These are phyloP conservation scores for Vireo altiloquus DNA, from an alignment of 2,113 vertebrate genomes.

Conservation along the genomic window DNA sequence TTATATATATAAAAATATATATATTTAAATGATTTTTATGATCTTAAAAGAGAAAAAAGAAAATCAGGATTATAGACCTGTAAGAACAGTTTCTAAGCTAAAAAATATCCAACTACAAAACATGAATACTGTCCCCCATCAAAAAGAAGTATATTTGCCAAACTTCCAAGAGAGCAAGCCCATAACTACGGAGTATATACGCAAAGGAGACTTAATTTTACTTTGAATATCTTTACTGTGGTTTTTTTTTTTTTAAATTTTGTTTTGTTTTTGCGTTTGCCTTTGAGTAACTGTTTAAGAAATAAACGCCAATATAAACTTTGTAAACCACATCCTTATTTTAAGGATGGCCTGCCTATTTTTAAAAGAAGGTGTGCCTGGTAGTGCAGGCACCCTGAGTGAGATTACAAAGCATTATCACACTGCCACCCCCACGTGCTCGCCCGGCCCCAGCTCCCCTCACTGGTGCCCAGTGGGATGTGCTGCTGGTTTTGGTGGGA, in stretches of 20 bases:
- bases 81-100: constrained; percentile 29
- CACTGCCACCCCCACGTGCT: not conserved
- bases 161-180: not conserved
- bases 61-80: not conserved
- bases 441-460: not conserved
- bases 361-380: not conserved
- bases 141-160: constrained; percentile 10
- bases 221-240: not conserved
- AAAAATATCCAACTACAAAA: not conserved
- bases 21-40: constrained; percentile 9
- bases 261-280: not conserved
- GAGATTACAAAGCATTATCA: not conserved
- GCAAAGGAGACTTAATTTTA: not conserved
- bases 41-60: not conserved
- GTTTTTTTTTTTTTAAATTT: not conserved
- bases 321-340: not conserved
- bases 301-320: not conserved
- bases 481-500: not conserved
- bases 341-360: constrained; percentile 42
- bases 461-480: not conserved
- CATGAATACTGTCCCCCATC: not conserved
- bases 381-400: not conserved
- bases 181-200: not conserved
- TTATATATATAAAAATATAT: constrained; percentile 48
- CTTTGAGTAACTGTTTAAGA: not conserved